Evolutionary conservation across 2,888 invertebrate genomes (phyloP).

Genomic region (Tinea trinotella): DNA sequence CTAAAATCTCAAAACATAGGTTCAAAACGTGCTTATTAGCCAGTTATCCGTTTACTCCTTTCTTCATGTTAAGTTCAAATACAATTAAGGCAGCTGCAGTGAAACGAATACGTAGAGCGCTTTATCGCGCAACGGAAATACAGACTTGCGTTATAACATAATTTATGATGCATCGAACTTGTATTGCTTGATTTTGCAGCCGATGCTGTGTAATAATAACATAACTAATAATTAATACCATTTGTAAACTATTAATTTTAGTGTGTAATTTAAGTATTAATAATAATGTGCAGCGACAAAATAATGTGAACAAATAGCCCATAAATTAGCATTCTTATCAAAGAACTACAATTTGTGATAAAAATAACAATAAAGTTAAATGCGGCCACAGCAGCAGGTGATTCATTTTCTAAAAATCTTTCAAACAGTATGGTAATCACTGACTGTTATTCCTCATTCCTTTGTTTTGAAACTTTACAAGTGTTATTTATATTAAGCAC

Average conservation of each 20-base stretch:
- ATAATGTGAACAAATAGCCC: slow-evolving; percentile 1
- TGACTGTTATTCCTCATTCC: slow-evolving; percentile 6
- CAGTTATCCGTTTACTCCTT: background rate
- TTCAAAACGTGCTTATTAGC: background rate
- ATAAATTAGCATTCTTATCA: slow-evolving; percentile 16
- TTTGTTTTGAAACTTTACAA: slow-evolving; percentile 13
- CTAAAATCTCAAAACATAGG: background rate
- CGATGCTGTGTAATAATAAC: background rate
- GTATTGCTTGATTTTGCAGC: background rate
- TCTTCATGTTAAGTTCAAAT: background rate
- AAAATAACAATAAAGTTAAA: slow-evolving; percentile 18
- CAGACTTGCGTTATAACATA: background rate
- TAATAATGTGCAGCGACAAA: background rate
- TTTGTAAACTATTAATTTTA: background rate
- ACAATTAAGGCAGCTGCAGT: background rate
- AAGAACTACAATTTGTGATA: background rate
- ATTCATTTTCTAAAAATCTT: slow-evolving; percentile 14
- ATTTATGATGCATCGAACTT: background rate
- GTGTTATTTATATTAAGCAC: slow-evolving; percentile 15
- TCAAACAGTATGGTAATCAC: slow-evolving; percentile 15
- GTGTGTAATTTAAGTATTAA: background rate
- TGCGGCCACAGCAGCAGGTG: background rate
- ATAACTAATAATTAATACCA: no score
- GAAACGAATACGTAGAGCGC: background rate
- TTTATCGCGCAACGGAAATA: slow-evolving; percentile 5